A percentile compares a stretch with the other conserved stretches of the same genome.
phyloP scores from a whole-genome alignment of 2,113 vertebrate species.

The Bos taurus region ARS-UCD2.0 NC_037333.1:69259501-69260000 shows the following conservation, averaged over 20 bases:
- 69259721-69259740: not conserved
- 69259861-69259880: not conserved
- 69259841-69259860: not conserved
- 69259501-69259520: not conserved
- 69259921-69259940: accelerated
- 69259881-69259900: accelerated
- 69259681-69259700: not conserved
- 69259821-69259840: not conserved
- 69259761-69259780: not conserved
- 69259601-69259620: not conserved
- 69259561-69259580: not conserved
- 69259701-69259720: not conserved
- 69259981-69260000: not conserved
- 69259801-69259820: too few species aligned
- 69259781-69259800: not conserved
- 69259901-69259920: not conserved
- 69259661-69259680: not conserved
- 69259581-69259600: not conserved
- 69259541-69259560: not conserved
- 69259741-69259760: not conserved
- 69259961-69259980: too few species aligned
- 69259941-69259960: not conserved
- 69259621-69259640: not conserved
- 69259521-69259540: too few species aligned
- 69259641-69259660: not conserved